Evolutionary conservation across 2,113 vertebrate species (phyloP), one percentile per base, ranked within the genome.

Genomic region (Glaucomys volans): DNA sequence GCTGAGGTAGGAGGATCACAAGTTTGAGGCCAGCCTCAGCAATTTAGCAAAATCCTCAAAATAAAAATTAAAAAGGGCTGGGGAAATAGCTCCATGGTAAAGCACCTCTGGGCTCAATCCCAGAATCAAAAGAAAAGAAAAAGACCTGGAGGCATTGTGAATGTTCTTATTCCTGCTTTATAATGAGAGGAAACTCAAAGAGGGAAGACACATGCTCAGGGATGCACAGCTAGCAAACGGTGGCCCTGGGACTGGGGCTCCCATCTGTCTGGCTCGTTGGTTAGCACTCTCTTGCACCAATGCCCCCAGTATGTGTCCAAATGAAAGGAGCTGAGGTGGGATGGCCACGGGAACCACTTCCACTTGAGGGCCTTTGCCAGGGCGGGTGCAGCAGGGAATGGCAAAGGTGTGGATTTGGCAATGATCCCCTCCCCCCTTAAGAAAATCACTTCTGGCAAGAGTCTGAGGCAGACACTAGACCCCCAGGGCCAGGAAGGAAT

Each of bases 351-450:
- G 67, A 71, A 35, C 69, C 30, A 30, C 77, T 52, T 69, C 30
- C 30, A 9, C 59, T 5, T 4, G 4, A 26, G 50, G 64, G 59
- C 62, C 44, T 0, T 4, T 10, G 42, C 57, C 3, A 4, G 0
- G 2, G 69, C 44, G 40, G n/a, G 30, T 18, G 71, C 37, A 18
- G 42, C 52, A 8, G 28, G 42, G 12, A 26, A 64, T 18, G 0
- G 6, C 35, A n/a, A 67, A 81, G 54, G 59, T 42, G 20, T 47
- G 76, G 50, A 20, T n/a, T 52, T n/a, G 57, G 54, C 3, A 8
- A 8, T 8, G 62, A 47, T 6, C 44, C 44, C 44, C 44, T 9
- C 44, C 44, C 44, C 44, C 6, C 44, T 47, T 8, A 9, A 75
- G 71, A 81, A 59, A 72, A 22, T 4, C 0, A 32, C 9, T 81